Evolutionary conservation across 2,888 invertebrate species (phyloP).

Genomic region (Nomada ruficornis): DNA sequence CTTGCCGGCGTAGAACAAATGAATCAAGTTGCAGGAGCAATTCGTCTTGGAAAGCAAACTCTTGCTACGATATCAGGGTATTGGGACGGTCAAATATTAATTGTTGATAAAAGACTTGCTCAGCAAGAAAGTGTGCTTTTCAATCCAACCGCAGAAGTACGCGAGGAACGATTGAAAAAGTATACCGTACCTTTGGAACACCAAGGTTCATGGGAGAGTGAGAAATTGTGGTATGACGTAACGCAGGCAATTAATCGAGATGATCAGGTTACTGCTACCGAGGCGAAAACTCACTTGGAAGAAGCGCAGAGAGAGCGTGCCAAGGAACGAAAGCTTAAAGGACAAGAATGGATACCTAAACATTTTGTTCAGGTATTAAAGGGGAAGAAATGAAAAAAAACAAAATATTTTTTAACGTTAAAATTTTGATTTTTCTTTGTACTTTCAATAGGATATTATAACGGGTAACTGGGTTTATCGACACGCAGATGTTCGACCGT

Average conservation of each 20-base stretch:
- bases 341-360: constrained; percentile 90
- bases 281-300: constrained; percentile 95
- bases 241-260: constrained; percentile 93
- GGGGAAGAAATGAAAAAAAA: not conserved
- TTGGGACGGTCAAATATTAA: constrained; percentile 95
- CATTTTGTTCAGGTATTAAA: constrained; percentile 88
- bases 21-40: constrained; percentile 93
- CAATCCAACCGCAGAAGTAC: constrained; percentile 89
- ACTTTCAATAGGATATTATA: constrained; percentile 81
- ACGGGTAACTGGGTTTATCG: constrained; percentile 90
- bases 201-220: constrained; percentile 93
- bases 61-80: constrained; percentile 94
- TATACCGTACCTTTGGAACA: constrained; percentile 91
- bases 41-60: constrained; percentile 95
- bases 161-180: constrained; percentile 90
- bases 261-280: constrained; percentile 94
- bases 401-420: not conserved
- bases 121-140: constrained; percentile 90
- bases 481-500: constrained; percentile 92
- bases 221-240: constrained; percentile 94
- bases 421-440: constrained; percentile 13
- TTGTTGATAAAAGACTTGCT: constrained; percentile 91
- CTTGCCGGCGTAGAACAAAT: constrained; percentile 92
- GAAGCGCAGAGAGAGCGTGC: constrained; percentile 93
- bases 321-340: constrained; percentile 88